Percentiles rank a stretch among this genome's conserved stretches.
Conservation (phyloP, 2,797 vertebrate genomes). For the Phaenicophaeus curvirostris region DNA sequence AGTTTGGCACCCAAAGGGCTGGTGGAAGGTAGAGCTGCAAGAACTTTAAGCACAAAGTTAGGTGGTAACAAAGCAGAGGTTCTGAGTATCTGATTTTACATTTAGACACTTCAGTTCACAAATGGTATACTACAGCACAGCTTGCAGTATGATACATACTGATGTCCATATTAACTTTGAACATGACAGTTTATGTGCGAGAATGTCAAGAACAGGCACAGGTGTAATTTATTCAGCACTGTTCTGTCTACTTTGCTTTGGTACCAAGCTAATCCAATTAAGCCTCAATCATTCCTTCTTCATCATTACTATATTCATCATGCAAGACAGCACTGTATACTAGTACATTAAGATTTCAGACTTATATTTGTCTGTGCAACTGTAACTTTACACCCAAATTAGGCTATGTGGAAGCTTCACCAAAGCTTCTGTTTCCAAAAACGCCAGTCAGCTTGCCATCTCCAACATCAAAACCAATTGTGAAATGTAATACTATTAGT, state of each 20-base stretch:
- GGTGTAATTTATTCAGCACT: not conserved
- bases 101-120: not conserved
- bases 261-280: not conserved
- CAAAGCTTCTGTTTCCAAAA: not conserved
- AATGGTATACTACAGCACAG: not conserved
- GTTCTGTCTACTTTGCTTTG: not conserved
- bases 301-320: not conserved
- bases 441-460: not conserved
- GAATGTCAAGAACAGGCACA: not conserved
- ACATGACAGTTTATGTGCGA: not conserved
- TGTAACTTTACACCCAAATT: not conserved
- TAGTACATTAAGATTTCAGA: not conserved
- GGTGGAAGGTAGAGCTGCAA: not conserved
- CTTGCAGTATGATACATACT: not conserved
- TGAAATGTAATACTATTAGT: not conserved
- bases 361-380: not conserved
- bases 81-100: not conserved
- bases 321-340: not conserved
- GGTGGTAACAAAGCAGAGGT: not conserved
- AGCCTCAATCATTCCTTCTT: not conserved
- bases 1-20: not conserved
- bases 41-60: not conserved
- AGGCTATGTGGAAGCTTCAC: not conserved
- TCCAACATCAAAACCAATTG: not conserved
- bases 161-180: not conserved